Evolutionary conservation across 2,888 invertebrate genomes (phyloP).

Genomic region (Urechis unicinctus): DNA sequence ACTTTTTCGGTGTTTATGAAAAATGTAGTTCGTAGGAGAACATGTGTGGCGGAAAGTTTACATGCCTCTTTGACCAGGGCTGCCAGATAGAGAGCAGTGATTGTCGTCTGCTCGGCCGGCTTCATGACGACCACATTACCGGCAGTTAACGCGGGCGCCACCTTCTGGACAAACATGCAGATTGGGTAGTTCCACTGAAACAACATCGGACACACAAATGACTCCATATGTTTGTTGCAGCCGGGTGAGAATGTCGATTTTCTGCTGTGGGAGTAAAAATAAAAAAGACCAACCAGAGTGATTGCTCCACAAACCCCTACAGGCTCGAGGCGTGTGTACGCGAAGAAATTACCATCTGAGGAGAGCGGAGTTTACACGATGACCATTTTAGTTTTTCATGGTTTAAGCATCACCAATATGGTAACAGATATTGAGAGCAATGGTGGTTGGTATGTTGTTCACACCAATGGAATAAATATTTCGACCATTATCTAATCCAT

Average conservation of each 20-base stretch:
- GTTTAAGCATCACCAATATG: no score
- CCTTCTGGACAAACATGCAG: conserved; percentile 39
- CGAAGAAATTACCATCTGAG: conserved; percentile 67
- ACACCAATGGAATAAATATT: no score
- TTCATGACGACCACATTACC: conserved; percentile 49
- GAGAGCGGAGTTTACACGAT: no score
- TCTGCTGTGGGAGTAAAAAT: no score
- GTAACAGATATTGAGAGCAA: no score
- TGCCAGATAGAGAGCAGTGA: conserved; percentile 47
- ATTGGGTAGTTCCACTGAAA: conserved; percentile 49
- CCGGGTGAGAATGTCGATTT: neutral
- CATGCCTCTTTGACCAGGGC: conserved; percentile 43
- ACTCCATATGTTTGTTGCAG: neutral
- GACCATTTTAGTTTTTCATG: no score
- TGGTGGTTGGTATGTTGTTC: no score
- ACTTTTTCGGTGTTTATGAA: no score
- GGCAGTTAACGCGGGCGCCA: conserved; percentile 48
- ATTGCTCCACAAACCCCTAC: conserved; percentile 61
- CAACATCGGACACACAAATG: neutral
- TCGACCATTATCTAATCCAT: no score
- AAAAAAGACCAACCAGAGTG: conserved; percentile 43
- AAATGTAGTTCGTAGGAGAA: no score
- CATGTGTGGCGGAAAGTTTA: no score
- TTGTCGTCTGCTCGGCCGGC: conserved; percentile 51
- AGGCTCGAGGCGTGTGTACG: conserved; percentile 64